A percentile compares a stretch with the other conserved stretches of the same genome.
Conservation (phyloP, 30 jellyfish, hydroid and myxozoan species). For the Rhopilema esculentum region DNA sequence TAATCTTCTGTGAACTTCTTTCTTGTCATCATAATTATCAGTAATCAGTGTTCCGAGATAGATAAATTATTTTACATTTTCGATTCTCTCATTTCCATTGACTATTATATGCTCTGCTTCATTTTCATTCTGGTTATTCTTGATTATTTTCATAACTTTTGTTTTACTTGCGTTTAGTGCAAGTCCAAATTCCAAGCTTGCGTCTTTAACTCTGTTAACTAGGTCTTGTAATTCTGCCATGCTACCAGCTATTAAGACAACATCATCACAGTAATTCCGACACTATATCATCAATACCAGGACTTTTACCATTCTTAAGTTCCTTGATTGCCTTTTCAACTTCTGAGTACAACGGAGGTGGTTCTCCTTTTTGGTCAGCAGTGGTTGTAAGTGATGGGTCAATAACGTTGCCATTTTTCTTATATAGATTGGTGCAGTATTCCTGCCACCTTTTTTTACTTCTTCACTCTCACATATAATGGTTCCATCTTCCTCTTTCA, state of each 20-base stretch:
- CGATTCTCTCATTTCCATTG: neutral
- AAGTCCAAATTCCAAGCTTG: too few relatives aligned
- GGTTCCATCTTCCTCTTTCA: constrained; percentile 4
- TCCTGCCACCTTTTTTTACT: constrained; percentile 24
- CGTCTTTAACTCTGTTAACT: too few relatives aligned
- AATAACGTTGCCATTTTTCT: neutral
- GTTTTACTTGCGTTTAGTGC: too few relatives aligned
- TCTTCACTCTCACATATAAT: constrained; percentile 7
- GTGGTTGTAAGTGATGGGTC: too few relatives aligned
- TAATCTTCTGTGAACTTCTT: constrained; percentile 21
- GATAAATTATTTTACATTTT: neutral
- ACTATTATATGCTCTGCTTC: neutral
- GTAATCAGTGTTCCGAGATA: too few relatives aligned
- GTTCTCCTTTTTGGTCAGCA: too few relatives aligned
- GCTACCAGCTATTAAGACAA: constrained; percentile 8
- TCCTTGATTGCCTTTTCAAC: constrained; percentile 39
- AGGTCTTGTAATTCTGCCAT: constrained; percentile 20
- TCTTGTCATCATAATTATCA: constrained; percentile 28
- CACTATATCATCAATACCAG: constrained; percentile 47
- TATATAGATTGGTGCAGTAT: constrained; percentile 9
- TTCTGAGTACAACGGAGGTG: constrained; percentile 28
- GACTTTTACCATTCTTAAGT: constrained; percentile 40
- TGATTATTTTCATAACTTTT: too few relatives aligned
- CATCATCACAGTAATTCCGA: constrained; percentile 42
- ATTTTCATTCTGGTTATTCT: too few relatives aligned